Evolutionary conservation across 2,113 vertebrate genomes (phyloP).

Genomic region (Triplophysa siluroides): DNA sequence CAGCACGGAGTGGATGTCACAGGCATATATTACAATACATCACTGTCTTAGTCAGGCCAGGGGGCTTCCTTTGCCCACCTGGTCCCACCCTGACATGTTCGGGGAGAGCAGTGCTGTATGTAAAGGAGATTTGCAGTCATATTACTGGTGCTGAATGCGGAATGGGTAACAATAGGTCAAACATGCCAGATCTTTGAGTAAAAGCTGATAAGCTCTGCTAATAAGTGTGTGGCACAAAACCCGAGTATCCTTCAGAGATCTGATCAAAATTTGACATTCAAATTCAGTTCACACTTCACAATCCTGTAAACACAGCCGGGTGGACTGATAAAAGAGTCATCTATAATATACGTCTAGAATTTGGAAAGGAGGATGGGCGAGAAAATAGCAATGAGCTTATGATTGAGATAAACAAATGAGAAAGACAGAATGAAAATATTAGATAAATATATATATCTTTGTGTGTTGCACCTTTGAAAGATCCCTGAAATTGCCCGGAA

Average conservation of each 20-base stretch:
- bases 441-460: constrained; percentile 16
- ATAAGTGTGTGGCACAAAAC: neutral
- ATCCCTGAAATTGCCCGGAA: constrained; percentile 97
- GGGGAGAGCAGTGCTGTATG: neutral
- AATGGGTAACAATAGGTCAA: neutral
- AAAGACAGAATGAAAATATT: neutral
- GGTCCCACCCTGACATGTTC: constrained; percentile 46
- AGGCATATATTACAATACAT: constrained; percentile 83
- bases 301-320: neutral
- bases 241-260: no score
- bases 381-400: neutral
- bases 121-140: neutral
- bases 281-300: no score
- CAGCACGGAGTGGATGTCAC: constrained; percentile 76
- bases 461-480: constrained; percentile 89
- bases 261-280: neutral
- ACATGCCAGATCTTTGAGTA: no score
- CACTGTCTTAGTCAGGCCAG: constrained; percentile 73
- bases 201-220: no score
- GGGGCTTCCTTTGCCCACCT: constrained; percentile 63
- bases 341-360: neutral
- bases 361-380: constrained; percentile 9
- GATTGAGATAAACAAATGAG: neutral
- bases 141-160: constrained; percentile 1
- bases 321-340: neutral